Conservation (phyloP, 2,888 invertebrate species). For the Suillia variegata region DNA sequence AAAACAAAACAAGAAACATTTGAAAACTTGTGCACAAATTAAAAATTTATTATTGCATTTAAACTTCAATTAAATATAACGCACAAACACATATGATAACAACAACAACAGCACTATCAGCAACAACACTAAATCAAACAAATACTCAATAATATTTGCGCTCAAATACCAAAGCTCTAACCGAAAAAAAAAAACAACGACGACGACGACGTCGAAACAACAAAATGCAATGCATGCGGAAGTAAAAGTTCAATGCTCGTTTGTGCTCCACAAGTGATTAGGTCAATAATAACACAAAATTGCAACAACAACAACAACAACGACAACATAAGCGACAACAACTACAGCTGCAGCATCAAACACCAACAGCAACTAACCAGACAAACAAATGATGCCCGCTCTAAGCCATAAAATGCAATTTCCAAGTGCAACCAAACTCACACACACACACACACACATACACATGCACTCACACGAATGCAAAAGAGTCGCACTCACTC, state of each 20-base stretch:
- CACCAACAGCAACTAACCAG: slow-evolving; percentile 4
- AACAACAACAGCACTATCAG: not conserved
- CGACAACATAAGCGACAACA: slow-evolving; percentile 22
- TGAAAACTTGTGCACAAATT: no score
- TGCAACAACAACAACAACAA: slow-evolving; percentile 42
- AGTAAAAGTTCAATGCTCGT: slow-evolving; percentile 62
- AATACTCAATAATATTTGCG: no score
- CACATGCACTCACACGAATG: not conserved
- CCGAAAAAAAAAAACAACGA: slow-evolving; percentile 18
- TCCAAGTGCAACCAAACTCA: slow-evolving; percentile 1
- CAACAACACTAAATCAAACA: slow-evolving; percentile 1
- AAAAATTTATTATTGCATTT: no score
- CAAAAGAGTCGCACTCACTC: not conserved
- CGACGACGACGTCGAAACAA: slow-evolving; percentile 24
- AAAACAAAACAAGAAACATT: no score
- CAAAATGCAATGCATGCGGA: slow-evolving; percentile 56
- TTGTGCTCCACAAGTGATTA: slow-evolving; percentile 62
- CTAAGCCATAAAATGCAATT: slow-evolving; percentile 9
- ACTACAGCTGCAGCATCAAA: slow-evolving; percentile 24
- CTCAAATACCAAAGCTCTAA: no score
- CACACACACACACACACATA: not conserved
- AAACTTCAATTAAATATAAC: no score
- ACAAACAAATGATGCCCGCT: slow-evolving; percentile 9
- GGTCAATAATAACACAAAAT: slow-evolving; percentile 59
- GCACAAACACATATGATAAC: not conserved